Percentiles rank a stretch among this genome's conserved stretches.
Evolutionary conservation across 2,113 vertebrate genomes (phyloP).

Genomic region (Bambusicola thoracicus): DNA sequence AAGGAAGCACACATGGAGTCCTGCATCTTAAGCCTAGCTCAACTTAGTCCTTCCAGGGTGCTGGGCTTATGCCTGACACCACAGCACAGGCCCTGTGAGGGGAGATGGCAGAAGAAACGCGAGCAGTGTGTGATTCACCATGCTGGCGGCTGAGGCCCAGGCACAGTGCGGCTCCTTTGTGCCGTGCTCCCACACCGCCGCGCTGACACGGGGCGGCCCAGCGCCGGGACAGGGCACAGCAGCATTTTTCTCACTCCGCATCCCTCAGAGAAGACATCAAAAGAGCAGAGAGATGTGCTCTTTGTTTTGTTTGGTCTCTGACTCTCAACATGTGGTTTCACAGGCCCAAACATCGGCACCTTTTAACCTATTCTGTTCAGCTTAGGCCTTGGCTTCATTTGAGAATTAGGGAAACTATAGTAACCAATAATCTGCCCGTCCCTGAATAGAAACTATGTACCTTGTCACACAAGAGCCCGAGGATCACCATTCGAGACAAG

Average conservation of each 20-base stretch:
- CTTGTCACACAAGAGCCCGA: conserved; percentile 95
- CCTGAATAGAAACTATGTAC: conserved; percentile 99
- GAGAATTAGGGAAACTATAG: conserved; percentile 99
- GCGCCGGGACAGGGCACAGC: conserved; percentile 57
- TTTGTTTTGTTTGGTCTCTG: conserved; percentile 93
- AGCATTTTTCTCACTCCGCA: conserved; percentile 80
- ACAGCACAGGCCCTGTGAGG: accelerated
- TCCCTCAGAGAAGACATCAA: conserved; percentile 96
- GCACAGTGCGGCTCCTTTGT: not conserved
- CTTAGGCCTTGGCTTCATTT: conserved; percentile 96
- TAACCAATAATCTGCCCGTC: conserved; percentile 98
- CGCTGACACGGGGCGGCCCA: conserved; percentile 74
- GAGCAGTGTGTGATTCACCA: accelerated
- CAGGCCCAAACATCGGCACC: conserved; percentile 95
- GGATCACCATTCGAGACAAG: conserved; percentile 91
- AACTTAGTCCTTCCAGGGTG: not conserved
- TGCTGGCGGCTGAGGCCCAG: not conserved
- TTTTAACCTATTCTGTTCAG: conserved; percentile 99
- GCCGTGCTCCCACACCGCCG: conserved; percentile 60
- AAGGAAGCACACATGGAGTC: not conserved
- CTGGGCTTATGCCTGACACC: accelerated
- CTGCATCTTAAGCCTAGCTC: not conserved
- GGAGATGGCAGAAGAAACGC: accelerated
- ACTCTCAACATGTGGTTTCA: conserved; percentile 99
- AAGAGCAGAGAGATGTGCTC: conserved; percentile 86